Base-by-base conservation (phyloP, 2,797 vertebrate genomes). In the Chelmon rostratus region DNA sequence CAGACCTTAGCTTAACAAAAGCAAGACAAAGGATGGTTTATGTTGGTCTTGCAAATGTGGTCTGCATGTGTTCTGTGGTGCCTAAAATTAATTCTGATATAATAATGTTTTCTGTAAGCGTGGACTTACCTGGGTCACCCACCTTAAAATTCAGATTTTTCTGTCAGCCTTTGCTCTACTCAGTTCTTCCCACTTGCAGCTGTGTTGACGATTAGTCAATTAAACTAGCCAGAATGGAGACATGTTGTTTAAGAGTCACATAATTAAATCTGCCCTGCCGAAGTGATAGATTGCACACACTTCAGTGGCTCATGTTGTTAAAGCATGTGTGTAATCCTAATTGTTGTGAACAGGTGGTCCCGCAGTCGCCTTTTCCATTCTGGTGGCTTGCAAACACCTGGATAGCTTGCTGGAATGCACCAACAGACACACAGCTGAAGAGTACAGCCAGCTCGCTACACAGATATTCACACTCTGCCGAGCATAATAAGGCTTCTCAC, bases 301-400 rank as follows among this genome's bases (percentile, higher is more conserved):
- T 59, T 71, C 62, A 37, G 0, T n/a, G 54, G 35, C 50, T 40
- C 12, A 1, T 54, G 75, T 44, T 16, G 82, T 84, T 78, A 58
- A 49, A 79, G 59, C 31, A n/a, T 1, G 38, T 70, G 71, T 78
- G 64, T 83, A 18, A 65, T 79, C 53, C 63, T 78, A 58, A 82
- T 66, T 75, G 13, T 64, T 42, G 66, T 63, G 52, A 90, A 75
- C 81, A 90, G 76, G 69, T 83, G 87, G 81, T 84, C 42, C 59
- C 31, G 47, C 53, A 59, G 49, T 28, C 46, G 59, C 78, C 46
- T 33, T 76, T 69, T 76, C 77, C 65, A 54, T 78, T 70, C 79
- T 16, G 5, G 59, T 73, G 46, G 31, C 68, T 58, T 65, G 69
- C 63, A 67, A 77, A 85, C 87, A 92, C 83, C 80, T 31, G 83